Evolutionary conservation across 2,888 invertebrate genomes (phyloP).

Genomic region (Ommatoiulus sabulosus): DNA sequence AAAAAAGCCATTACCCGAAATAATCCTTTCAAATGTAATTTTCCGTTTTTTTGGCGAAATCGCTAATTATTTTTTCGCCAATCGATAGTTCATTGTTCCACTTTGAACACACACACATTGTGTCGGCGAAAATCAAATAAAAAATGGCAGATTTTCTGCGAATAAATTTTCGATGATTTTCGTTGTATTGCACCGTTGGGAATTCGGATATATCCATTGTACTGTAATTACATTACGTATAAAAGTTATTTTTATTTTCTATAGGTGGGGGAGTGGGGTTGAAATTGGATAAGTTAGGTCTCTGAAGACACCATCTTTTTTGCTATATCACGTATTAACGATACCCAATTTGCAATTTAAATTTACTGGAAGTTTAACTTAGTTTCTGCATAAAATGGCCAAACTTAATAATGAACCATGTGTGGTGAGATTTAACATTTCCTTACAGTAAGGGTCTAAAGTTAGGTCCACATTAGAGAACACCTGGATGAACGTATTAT

Average conservation of each 20-base stretch:
- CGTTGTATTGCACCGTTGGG: background rate
- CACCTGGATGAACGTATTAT: too few relatives aligned
- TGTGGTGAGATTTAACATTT: too few relatives aligned
- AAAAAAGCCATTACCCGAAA: constrained; percentile 32
- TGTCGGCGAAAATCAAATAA: background rate
- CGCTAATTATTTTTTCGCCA: constrained; percentile 8
- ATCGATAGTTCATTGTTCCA: background rate
- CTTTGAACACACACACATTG: background rate
- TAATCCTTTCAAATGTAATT: constrained; percentile 34
- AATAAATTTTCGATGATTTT: background rate
- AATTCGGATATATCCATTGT: background rate
- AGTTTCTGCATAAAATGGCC: too few relatives aligned
- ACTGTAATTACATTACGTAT: background rate
- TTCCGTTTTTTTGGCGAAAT: background rate
- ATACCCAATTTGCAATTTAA: background rate
- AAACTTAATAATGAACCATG: too few relatives aligned
- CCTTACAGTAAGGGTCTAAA: too few relatives aligned
- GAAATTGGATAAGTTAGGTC: background rate
- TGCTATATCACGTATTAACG: too few relatives aligned
- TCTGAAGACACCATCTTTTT: background rate
- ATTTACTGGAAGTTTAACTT: too few relatives aligned
- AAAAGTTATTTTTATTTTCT: background rate
- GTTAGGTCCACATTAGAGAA: too few relatives aligned
- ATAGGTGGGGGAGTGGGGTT: too few relatives aligned
- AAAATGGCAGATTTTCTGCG: background rate